Base-by-base conservation (phyloP, 2,888 invertebrate species). In the Drosophila crucigera region DNA sequence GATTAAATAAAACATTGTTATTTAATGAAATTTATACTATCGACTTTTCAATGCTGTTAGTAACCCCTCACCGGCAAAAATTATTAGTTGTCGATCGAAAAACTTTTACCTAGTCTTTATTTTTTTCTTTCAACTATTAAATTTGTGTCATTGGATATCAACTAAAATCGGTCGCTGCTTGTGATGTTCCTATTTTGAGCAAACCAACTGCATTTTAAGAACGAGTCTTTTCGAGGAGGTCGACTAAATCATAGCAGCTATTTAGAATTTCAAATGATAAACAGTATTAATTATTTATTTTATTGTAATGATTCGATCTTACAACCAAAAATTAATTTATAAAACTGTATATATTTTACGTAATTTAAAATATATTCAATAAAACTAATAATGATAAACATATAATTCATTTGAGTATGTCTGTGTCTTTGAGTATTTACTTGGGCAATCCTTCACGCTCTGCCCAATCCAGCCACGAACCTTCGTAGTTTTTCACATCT, bases 391-490 rank as follows among this genome's bases (percentile, higher is more conserved):
- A 7, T 49, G 10, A 43, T 33, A 22, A 22, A 41, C 10, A 25
- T 28, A 37, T 4, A 43, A 16, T 11, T 52, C 7, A 19, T 25
- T 47, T 9, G 4, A 35, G 25, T 19, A 19, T 28, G 7, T 28
- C 7, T 28, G 11, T n/a, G 6, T 47, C 11, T 28, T 68, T 63
- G n/a, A 68, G 31, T 47, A 61, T 63, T 64, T 82, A 90, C 50
- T 91, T 85, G 14, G 90, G 78, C 28, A 92, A 73, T 30, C 91
- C 90, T 78, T 93, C 93, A 10, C 78, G 90, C 50, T 93, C 75
- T 4, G 91, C 91, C 93, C 93, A 93, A 30, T 93, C 93, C 14
- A 86, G 33, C 93, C 93, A 93, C 0, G 93, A 93, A 0, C 93
- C 93, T 58, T 80, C 76, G 64, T 93, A 93, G 61, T 84, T 92